A percentile compares a stretch with the other conserved stretches of the same genome.
Conservation (phyloP, 1,140 invertebrate genomes). For the Drosophila kepulauana region DNA sequence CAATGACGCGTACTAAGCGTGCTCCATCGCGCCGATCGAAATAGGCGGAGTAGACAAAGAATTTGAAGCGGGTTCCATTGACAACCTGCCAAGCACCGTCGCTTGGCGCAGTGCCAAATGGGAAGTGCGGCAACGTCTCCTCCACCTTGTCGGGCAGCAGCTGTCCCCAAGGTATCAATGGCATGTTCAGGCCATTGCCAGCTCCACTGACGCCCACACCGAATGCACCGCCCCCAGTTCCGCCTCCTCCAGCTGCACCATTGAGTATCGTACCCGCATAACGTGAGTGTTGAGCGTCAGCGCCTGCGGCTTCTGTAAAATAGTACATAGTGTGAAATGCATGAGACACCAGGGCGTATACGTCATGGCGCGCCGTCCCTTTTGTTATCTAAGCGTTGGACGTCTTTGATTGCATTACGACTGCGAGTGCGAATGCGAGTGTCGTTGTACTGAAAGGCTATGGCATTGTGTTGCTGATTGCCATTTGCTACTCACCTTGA, state of each 20-base stretch:
- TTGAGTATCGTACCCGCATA: conserved; percentile 78
- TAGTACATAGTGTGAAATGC: conserved; percentile 29
- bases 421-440: too few relatives aligned
- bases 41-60: conserved; percentile 96
- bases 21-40: conserved; percentile 91
- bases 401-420: conserved; percentile 46
- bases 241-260: conserved; percentile 41
- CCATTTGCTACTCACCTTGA: conserved; percentile 75
- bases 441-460: conserved; percentile 1
- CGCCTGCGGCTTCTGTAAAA: conserved; percentile 75
- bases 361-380: conserved; percentile 51
- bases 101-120: conserved; percentile 85
- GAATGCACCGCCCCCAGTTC: conserved; percentile 41
- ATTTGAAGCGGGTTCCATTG: conserved; percentile 91
- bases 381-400: conserved; percentile 41
- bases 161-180: conserved; percentile 82
- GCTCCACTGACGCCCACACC: conserved; percentile 42
- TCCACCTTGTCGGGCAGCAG: conserved; percentile 83
- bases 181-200: conserved; percentile 58
- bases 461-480: conserved; percentile 48
- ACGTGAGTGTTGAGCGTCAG: conserved; percentile 72
- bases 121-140: conserved; percentile 85
- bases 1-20: conserved; percentile 91
- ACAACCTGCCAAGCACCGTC: conserved; percentile 87
- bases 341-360: conserved; percentile 62